Conservation (phyloP, 1,140 invertebrate species). For the Druon quercuslanigerum region DNA sequence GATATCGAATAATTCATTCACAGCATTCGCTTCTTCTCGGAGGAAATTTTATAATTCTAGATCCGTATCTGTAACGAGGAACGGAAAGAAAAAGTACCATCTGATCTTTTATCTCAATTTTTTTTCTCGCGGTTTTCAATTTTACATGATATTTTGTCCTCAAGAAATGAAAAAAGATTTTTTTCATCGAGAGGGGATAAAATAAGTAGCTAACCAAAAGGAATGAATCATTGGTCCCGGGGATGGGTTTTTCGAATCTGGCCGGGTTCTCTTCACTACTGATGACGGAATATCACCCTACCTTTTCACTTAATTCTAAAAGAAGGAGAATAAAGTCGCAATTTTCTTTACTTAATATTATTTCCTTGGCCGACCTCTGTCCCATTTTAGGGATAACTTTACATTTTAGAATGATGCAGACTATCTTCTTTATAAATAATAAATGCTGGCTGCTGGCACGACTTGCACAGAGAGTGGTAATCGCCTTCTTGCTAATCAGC, state of each 20-base stretch:
- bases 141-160: background rate
- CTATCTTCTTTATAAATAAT: background rate
- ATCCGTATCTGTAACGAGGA: constrained; percentile 44
- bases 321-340: too few species aligned
- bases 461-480: constrained; percentile 18
- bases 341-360: background rate
- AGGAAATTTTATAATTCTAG: background rate
- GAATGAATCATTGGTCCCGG: constrained; percentile 67
- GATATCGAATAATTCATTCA: background rate
- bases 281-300: constrained; percentile 5
- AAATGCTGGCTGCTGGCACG: constrained; percentile 10
- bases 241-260: constrained; percentile 63
- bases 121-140: background rate
- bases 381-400: background rate
- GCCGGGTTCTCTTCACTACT: constrained; percentile 54
- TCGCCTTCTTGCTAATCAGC: constrained; percentile 3
- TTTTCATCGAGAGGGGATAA: background rate
- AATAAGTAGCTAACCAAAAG: constrained; percentile 50
- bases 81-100: constrained; percentile 54
- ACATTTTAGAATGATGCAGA: constrained; percentile 6
- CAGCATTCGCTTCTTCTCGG: background rate
- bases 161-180: background rate
- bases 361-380: background rate
- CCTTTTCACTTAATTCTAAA: background rate
- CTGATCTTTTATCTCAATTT: constrained; percentile 39